Base-by-base conservation (phyloP, 2,888 invertebrate genomes). In the Panzeria rudis region DNA sequence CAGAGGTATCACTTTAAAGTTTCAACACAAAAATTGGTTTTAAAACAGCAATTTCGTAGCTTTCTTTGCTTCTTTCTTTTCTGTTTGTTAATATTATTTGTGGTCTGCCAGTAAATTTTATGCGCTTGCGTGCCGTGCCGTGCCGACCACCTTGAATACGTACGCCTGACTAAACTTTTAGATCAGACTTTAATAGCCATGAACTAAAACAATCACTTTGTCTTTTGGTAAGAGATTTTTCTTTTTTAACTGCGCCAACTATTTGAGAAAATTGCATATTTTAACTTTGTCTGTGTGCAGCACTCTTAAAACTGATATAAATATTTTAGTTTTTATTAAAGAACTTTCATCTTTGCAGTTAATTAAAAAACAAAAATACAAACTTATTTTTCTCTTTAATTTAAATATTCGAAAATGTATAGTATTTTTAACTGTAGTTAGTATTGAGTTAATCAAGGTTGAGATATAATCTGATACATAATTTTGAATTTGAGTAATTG, bases 41-140 rank as follows among this genome's bases (percentile, higher is more conserved):
- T 15, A 11, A 52, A 8, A 32, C 20, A 56, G 23, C 25, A 15
- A n/a, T 23, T 41, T 38, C 11, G 38, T 17, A 23, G 25, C 35
- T 59, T 56, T 71, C n/a, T 54, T 54, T 71, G 29, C 23, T 54
- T 71, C 20, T n/a, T 52, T 6, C 29, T 29, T 66, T 29, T 61
- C 23, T 44, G 35, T 54, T 29, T 44, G 35, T 64, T 38, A 69
- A 25, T 76, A 77, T 72, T 73, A 62, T 73, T 41, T 38, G 47
- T 66, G 41, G 15, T 41, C 2, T 59, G 32, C 7, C 35, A 11
- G 7, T n/a, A 64, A 56, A 50, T 61, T 13, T 41, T 61, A 59
- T 64, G 75, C 79, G 79, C 79, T 62, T 75, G 79, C 83, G 79
- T 78, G 75, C 83, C 75, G 78, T 79, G n/a, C 85, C 83, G 79